Evolutionary conservation across 1,140 invertebrate genomes (phyloP).

Genomic region (Drosophila sturtevanti): DNA sequence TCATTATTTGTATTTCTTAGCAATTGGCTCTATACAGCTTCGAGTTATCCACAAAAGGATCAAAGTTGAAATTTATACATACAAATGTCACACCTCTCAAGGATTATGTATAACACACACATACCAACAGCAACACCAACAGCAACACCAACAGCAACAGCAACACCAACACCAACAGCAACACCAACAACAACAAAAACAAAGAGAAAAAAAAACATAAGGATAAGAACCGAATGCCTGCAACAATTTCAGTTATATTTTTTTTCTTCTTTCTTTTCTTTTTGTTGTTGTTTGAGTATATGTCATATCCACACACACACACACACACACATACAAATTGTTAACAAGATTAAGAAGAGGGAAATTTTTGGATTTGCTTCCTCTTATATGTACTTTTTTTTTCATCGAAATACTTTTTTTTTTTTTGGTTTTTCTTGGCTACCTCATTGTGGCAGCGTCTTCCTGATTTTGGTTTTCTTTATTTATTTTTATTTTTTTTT

Average conservation of each 20-base stretch:
- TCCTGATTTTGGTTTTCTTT: conserved; percentile 17
- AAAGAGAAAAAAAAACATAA: conserved; percentile 38
- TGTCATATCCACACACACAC: conserved; percentile 29
- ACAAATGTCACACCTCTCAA: conserved; percentile 72
- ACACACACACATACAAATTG: conserved; percentile 52
- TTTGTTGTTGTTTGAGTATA: conserved; percentile 26
- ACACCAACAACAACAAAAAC: not conserved
- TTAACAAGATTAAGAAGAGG: conserved; percentile 66
- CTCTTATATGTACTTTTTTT: too few species aligned
- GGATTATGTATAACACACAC: conserved; percentile 67
- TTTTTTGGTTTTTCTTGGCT: not conserved
- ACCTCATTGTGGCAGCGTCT: conserved; percentile 37
- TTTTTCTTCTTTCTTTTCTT: conserved; percentile 20
- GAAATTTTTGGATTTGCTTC: conserved; percentile 31
- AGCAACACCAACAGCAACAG: conserved; percentile 7
- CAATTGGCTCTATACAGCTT: conserved; percentile 63
- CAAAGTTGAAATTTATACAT: conserved; percentile 80
- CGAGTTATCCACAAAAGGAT: conserved; percentile 75
- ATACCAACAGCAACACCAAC: conserved; percentile 19
- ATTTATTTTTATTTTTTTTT: not conserved
- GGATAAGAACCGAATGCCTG: conserved; percentile 46
- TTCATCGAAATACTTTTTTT: not conserved
- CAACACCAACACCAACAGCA: conserved; percentile 30
- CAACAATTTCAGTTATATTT: conserved; percentile 19
- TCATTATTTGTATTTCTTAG: conserved; percentile 30